These are phyloP conservation scores for Chelmon rostratus DNA, from an alignment of 2,797 vertebrate species.

Conservation along the genomic window DNA sequence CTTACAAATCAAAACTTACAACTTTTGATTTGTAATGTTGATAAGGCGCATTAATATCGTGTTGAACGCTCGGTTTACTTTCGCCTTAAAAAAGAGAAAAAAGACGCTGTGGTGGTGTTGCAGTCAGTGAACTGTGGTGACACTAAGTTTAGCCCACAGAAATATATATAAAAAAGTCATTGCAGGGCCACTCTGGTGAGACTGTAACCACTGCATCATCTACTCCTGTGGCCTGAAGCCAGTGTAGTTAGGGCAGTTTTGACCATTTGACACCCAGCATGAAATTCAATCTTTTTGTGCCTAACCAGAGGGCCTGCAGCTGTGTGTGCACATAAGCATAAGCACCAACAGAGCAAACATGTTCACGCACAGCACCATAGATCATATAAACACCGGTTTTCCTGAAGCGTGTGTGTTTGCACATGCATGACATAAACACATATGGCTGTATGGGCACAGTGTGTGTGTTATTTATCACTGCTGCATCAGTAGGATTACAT, in stretches of 20 bases:
- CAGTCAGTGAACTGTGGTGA: neutral
- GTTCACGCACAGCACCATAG: neutral
- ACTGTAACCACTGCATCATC: neutral
- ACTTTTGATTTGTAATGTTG: neutral
- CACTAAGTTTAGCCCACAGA: neutral
- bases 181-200: neutral
- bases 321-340: too few relatives aligned
- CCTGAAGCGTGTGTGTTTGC: neutral
- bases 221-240: neutral
- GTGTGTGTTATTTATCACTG: neutral
- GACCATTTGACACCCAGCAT: neutral
- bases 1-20: too few relatives aligned
- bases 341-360: neutral
- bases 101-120: neutral
- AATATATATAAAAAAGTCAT: neutral
- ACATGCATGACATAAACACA: neutral
- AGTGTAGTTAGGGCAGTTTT: too few relatives aligned
- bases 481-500: conserved; percentile 28
- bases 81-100: neutral
- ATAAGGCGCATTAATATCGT: neutral
- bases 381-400: neutral
- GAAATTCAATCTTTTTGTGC: neutral
- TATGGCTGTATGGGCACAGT: neutral
- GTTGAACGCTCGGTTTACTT: neutral
- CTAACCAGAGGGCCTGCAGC: neutral